Evolutionary conservation across 2,113 vertebrate species (phyloP), one percentile per base, ranked within the genome.

Genomic region (Tachysurus fulvidraco): DNA sequence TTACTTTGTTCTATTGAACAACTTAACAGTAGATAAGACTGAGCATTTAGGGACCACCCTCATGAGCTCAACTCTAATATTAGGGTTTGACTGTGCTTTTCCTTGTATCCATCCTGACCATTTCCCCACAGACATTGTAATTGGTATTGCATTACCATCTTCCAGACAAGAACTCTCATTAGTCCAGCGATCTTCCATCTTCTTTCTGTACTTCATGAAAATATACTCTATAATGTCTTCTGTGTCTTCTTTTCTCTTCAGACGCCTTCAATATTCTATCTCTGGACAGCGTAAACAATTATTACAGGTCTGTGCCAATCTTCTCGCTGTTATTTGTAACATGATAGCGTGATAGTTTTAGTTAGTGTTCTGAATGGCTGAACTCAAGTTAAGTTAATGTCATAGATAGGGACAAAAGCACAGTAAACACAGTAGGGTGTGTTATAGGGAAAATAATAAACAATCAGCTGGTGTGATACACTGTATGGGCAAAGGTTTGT

Each of bases 261-360:
- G 98, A 99, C 96, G 95, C 96, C 59, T 98, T 97, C 95, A 99
- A 99, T 90, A 95, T 99, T 81, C 96, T 97, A 85, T 96, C 94
- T 80, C 90, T 97, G 95, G 94, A 97, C 83, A 99, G 96, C 13
- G 54, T 95, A 91, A 94, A 91, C 91, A 99, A 99, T 92, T 99
- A 99, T 92, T 99, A 98, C 97, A 97, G 97, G 98, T 99, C 94
- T 91, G 94, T 92, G 69, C 50, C 55, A 67, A 86, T 2, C 36
- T 84, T 57, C 5, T 25, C 74, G 19, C 67, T 57, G 30, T 64
- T 41, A 21, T 65, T 36, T 74, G 2, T 69, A 55, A 44, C 19
- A 57, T 30, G 54, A 36, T 36, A 57, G 25, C 77, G 57, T 79
- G 1, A 9, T 36, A 36, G 17, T 10, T 16, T 50, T 76, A 76